Base-by-base conservation (phyloP, 2,888 invertebrate species). In the Agrilus mali region DNA sequence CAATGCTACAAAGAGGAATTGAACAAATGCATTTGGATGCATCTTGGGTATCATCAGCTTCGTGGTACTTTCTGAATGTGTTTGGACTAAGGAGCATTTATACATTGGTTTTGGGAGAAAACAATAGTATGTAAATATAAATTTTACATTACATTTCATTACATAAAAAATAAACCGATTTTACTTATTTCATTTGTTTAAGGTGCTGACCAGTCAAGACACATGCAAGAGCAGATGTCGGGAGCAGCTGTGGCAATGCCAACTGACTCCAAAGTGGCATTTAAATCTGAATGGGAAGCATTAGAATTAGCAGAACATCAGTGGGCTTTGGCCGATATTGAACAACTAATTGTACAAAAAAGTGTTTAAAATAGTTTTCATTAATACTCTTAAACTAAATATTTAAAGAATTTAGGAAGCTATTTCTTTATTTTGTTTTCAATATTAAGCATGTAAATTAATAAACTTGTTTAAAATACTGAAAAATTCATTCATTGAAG, bases 11-110 rank as follows among this genome's bases (percentile, higher is more conserved):
- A 70, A 75, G 96, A 55, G 96, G 96, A 31, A 86, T 97, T 39
- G 95, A 96, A 66, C 71, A 97, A 40, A 78, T 81, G 7, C 88
- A 92, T 17, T 67, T 98, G 47, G 95, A 97, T 66, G 94, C 96
- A 5, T 89, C 95, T 1, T 98, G 97, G 97, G 96, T 95, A 0
- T 94, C 95, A 1, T 96, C 95, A 0, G 96, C 94, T 0, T 96
- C 95, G 0, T 97, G 97, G 97, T 97, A 97, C 68, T 97, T 97
- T 68, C 76, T 97, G 12, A 97, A 97, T 64, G 95, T 97, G 0
- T 96, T 96, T 66, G 97, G 97, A 15, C 71, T 97, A 36, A 73
- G 96, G 42, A 93, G 92, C 50, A 94, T 97, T 61, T 97, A 97
- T 64, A 86, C 92, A 0, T 71, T 98, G 27, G 93, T 97, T 4